These are phyloP conservation scores for Esperia sulphurella DNA, from an alignment of 2,888 invertebrate species.

Conservation along the genomic window DNA sequence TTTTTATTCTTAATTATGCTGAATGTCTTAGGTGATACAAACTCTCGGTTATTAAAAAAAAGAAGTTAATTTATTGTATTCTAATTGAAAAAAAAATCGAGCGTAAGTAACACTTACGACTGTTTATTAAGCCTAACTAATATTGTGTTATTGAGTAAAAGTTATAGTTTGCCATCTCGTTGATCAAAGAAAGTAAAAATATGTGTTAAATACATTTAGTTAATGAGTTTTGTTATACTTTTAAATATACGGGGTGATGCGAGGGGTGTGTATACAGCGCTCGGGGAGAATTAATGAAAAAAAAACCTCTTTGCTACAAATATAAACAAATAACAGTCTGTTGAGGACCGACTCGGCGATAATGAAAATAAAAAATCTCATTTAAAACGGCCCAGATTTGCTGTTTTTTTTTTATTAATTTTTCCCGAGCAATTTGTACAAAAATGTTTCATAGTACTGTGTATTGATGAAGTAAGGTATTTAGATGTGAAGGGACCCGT, in stretches of 20 bases:
- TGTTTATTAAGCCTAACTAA: constrained; percentile 59
- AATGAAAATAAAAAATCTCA: too few species aligned
- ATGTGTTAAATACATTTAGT: constrained; percentile 73
- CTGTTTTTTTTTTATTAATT: background rate
- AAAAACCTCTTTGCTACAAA: background rate
- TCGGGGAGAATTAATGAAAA: background rate
- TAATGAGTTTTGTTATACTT: constrained; percentile 72
- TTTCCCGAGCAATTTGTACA: constrained; percentile 45
- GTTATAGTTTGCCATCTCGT: constrained; percentile 74
- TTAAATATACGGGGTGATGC: constrained; percentile 52
- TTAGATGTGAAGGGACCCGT: constrained; percentile 51
- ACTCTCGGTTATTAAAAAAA: constrained; percentile 32
- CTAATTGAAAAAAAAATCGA: constrained; percentile 25
- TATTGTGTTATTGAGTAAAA: constrained; percentile 69
- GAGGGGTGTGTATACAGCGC: constrained; percentile 28
- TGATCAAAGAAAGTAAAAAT: constrained; percentile 67
- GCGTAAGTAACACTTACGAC: constrained; percentile 42
- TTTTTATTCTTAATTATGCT: constrained; percentile 49
- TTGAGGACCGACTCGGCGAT: background rate
- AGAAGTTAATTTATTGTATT: constrained; percentile 49
- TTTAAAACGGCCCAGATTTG: background rate
- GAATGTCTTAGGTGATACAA: constrained; percentile 42
- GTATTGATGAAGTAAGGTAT: constrained; percentile 64
- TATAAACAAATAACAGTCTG: background rate
- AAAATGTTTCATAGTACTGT: constrained; percentile 73